Evolutionary conservation across 2,113 vertebrate species (phyloP).

Genomic region (Reinhardtius hippoglossoides): DNA sequence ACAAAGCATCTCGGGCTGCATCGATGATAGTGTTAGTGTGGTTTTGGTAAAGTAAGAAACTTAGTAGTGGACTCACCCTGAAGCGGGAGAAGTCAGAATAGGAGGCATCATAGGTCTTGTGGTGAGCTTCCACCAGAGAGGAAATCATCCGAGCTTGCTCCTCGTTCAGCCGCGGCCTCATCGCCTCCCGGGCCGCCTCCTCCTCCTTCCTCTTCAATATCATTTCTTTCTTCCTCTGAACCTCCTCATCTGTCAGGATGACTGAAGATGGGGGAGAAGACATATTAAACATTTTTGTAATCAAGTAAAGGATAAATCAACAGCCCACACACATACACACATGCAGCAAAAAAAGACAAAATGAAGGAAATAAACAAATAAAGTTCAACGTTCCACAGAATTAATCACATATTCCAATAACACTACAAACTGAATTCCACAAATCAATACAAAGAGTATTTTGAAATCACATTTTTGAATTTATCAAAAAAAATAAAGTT

Average conservation of each 20-base stretch:
- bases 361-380: background rate
- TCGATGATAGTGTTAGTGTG: background rate
- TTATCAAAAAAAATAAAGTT: no score
- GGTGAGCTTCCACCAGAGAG: slow-evolving; percentile 91
- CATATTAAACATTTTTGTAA: background rate
- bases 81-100: slow-evolving; percentile 93
- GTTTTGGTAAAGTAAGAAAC: slow-evolving; percentile 14
- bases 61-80: slow-evolving; percentile 80
- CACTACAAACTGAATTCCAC: no score
- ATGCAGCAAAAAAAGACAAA: background rate
- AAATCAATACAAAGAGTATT: no score
- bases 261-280: slow-evolving; percentile 77
- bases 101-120: slow-evolving; percentile 94
- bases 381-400: background rate
- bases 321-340: background rate
- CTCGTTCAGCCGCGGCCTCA: slow-evolving; percentile 89
- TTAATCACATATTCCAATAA: no score
- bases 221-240: slow-evolving; percentile 96
- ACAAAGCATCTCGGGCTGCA: slow-evolving; percentile 1
- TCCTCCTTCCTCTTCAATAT: slow-evolving; percentile 96
- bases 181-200: slow-evolving; percentile 90
- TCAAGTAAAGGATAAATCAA: background rate
- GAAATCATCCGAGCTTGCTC: slow-evolving; percentile 90
- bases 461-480: no score
- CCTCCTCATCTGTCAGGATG: slow-evolving; percentile 96